Evolutionary conservation across 2,797 vertebrate species (phyloP).

Genomic region (Lophotriccus pileatus): DNA sequence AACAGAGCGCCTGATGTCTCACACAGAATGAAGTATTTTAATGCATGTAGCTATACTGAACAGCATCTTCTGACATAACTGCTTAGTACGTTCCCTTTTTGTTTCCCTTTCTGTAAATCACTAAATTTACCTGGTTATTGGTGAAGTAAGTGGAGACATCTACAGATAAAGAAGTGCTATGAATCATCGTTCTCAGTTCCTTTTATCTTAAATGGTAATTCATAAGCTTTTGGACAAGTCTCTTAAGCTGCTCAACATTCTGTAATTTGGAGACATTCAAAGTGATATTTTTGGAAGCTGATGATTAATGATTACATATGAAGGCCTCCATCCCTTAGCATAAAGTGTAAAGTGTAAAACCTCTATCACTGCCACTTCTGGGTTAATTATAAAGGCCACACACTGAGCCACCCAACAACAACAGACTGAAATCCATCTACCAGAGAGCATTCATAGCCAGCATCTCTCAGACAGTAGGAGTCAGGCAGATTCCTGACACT

Average conservation of each 20-base stretch:
- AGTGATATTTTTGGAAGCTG: not conserved
- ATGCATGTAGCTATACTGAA: not conserved
- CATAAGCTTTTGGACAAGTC: not conserved
- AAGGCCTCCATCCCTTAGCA: not conserved
- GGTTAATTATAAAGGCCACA: not conserved
- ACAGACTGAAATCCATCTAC: not conserved
- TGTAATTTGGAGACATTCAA: not conserved
- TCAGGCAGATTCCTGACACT: not conserved
- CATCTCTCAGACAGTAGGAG: not conserved
- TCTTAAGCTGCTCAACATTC: not conserved
- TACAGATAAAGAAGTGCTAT: constrained; percentile 3
- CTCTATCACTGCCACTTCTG: not conserved
- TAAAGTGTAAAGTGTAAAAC: not conserved
- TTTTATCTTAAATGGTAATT: constrained; percentile 5
- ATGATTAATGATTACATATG: not conserved
- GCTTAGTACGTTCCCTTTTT: not conserved
- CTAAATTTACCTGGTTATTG: not conserved
- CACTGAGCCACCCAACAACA: not conserved
- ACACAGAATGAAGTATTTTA: not conserved
- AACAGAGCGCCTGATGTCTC: not conserved
- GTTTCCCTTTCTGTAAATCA: not conserved
- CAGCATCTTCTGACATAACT: not conserved
- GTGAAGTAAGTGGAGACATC: not conserved
- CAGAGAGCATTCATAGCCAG: not conserved
- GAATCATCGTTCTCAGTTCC: not conserved